phyloP scores from a whole-genome alignment of 2,113 vertebrate species.

The Rhombomys opimus region DNA sequence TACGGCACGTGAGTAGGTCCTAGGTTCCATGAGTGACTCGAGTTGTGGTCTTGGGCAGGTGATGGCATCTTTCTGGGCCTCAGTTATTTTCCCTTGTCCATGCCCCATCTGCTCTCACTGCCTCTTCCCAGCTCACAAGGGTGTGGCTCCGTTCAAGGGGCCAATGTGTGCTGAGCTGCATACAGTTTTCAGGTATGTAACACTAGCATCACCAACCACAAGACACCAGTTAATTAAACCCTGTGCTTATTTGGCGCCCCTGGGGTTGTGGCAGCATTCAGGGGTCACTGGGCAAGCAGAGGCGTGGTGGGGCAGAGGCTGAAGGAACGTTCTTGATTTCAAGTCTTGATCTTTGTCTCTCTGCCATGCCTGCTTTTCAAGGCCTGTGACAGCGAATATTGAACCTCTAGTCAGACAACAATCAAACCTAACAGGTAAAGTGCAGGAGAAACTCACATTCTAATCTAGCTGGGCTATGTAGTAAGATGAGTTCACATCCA shows the following conservation, averaged over 20 bases:
- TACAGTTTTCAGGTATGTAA: not conserved
- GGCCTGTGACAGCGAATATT: no score
- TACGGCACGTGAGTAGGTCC: not conserved
- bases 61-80: not conserved
- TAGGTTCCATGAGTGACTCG: not conserved
- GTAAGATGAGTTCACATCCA: not conserved
- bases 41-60: not conserved
- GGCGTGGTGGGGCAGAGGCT: rapidly evolving
- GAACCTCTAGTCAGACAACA: no score
- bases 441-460: not conserved
- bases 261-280: not conserved
- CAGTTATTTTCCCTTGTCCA: not conserved
- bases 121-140: not conserved
- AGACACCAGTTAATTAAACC: not conserved
- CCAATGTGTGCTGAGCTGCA: rapidly evolving
- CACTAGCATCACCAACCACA: not conserved
- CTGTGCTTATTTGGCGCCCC: not conserved
- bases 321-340: not conserved
- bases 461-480: not conserved
- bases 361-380: no score
- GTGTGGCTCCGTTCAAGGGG: not conserved
- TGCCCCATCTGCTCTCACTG: not conserved
- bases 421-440: not conserved
- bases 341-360: not conserved
- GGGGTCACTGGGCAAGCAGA: not conserved